A percentile compares a stretch with the other conserved stretches of the same genome.
phyloP scores from a whole-genome alignment of 2,113 vertebrate species.

The Sarotherodon lohbergeri region DNA sequence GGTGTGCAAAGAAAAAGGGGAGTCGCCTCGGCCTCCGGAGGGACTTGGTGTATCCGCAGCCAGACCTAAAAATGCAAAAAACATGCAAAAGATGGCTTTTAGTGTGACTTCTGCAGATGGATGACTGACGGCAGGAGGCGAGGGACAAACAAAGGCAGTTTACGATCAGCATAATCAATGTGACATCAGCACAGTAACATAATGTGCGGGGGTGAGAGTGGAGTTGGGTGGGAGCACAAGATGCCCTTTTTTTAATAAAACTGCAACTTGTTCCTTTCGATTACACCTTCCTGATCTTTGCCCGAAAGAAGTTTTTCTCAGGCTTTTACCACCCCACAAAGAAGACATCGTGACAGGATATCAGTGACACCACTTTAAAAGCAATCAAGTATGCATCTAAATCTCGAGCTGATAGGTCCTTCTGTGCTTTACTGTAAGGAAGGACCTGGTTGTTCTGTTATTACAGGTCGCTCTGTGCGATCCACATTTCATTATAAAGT shows the following conservation, averaged over 20 bases:
- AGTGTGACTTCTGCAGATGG: conserved; percentile 63
- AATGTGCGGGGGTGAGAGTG: conserved; percentile 42
- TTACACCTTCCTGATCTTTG: conserved; percentile 23
- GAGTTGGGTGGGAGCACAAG: conserved; percentile 2
- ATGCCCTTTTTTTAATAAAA: conserved; percentile 50
- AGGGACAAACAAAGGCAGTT: conserved; percentile 71
- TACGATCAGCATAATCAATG: conserved; percentile 79
- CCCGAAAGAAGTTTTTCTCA: conserved; percentile 31
- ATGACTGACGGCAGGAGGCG: conserved; percentile 64
- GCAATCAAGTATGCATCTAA: conserved; percentile 50
- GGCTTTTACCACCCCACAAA: conserved; percentile 50
- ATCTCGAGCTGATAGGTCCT: conserved; percentile 41
- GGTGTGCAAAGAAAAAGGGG: conserved; percentile 40
- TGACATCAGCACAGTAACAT: conserved; percentile 72
- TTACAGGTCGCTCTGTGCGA: neutral
- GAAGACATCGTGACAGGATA: conserved; percentile 43
- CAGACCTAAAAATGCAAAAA: conserved; percentile 53
- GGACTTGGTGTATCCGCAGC: conserved; percentile 35
- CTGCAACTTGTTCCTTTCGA: conserved; percentile 33
- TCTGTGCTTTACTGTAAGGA: conserved; percentile 30
- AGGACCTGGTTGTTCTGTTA: conserved; percentile 16
- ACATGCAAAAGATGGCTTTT: conserved; percentile 73
- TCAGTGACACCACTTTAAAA: conserved; percentile 64
- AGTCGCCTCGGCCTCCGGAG: conserved; percentile 43
- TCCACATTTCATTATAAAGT: conserved; percentile 36